Conservation (phyloP, 1,140 invertebrate genomes). For the Drosophila setifemur region DNA sequence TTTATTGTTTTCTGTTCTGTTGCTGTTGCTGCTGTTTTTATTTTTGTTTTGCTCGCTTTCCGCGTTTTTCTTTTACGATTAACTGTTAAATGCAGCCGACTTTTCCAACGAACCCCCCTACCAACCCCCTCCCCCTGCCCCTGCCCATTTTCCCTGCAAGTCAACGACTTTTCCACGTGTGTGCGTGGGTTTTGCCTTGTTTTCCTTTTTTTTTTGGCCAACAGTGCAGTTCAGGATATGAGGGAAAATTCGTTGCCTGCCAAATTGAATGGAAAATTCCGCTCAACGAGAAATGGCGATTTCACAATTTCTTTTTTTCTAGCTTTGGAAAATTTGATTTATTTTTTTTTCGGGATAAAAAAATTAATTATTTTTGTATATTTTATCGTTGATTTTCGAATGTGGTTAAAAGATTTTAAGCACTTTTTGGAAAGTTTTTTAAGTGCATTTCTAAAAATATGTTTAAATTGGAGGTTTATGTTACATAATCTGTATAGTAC, state of each 20-base stretch:
- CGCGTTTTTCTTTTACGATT: constrained; percentile 48
- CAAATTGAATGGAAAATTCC: constrained; percentile 40
- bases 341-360: too few species aligned
- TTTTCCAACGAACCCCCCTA: too few species aligned
- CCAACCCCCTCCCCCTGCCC: neutral
- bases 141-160: constrained; percentile 26
- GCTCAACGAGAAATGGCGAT: neutral
- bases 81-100: constrained; percentile 56
- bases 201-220: neutral
- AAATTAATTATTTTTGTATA: too few species aligned
- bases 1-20: constrained; percentile 52
- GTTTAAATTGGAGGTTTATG: too few species aligned
- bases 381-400: too few species aligned
- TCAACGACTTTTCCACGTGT: constrained; percentile 43
- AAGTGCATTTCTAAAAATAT: too few species aligned
- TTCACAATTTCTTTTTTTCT: neutral
- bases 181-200: neutral
- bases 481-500: too few species aligned
- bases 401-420: too few species aligned
- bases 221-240: constrained; percentile 9
- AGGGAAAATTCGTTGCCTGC: constrained; percentile 6
- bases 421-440: too few species aligned
- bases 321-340: too few species aligned
- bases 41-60: neutral
- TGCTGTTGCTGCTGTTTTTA: neutral